Conservation (phyloP, 2,113 vertebrate genomes). For the Pangasianodon gigas region DNA sequence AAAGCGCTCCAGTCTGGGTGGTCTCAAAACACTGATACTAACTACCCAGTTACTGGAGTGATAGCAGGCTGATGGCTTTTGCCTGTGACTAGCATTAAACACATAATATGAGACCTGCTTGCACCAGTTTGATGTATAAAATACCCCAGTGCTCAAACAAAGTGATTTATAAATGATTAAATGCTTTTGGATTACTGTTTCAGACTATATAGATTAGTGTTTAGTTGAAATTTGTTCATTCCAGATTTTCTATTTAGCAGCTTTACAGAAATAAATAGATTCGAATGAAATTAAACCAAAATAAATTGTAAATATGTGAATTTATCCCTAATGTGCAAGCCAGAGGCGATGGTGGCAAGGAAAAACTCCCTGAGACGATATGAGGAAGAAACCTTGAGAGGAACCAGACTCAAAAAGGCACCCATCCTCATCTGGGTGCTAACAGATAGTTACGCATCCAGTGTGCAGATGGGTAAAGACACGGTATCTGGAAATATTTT, state of each 20-base stretch:
- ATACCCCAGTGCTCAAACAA: neutral
- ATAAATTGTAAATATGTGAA: too few relatives aligned
- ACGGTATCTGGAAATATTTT: neutral
- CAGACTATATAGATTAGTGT: neutral
- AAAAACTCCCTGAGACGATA: too few relatives aligned
- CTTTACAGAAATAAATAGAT: too few relatives aligned
- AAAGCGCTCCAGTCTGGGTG: slow-evolving; percentile 65
- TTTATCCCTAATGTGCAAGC: too few relatives aligned
- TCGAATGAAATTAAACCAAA: too few relatives aligned
- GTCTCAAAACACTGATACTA: slow-evolving; percentile 62
- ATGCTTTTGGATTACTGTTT: neutral
- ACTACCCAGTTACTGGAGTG: slow-evolving; percentile 10
- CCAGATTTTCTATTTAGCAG: neutral
- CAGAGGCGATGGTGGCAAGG: too few relatives aligned
- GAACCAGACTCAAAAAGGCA: too few relatives aligned
- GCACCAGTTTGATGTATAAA: neutral
- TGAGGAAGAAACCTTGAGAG: too few relatives aligned
- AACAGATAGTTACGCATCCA: too few relatives aligned
- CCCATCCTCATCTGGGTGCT: too few relatives aligned
- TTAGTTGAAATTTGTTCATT: neutral
- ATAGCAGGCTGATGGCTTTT: neutral
- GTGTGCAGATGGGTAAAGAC: neutral
- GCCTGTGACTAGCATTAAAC: neutral
- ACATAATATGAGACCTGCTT: slow-evolving; percentile 12
- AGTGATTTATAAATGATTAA: neutral